Base-by-base conservation (phyloP, 1,140 invertebrate species). In the Apis mellifera region DNA sequence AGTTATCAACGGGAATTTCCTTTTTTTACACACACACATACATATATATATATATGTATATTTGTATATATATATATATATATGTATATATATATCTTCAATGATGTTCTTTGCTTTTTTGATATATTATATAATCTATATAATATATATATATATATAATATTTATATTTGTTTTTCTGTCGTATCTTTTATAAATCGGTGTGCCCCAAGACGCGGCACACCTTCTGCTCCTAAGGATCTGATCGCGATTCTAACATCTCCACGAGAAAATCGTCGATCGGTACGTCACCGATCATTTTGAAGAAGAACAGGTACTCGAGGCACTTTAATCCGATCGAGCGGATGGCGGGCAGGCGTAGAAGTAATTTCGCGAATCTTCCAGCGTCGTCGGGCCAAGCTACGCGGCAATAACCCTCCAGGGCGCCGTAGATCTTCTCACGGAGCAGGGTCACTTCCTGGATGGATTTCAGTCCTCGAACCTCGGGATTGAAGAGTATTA, bases 401-500 rank as follows among this genome's bases (percentile, higher is more conserved):
- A 96, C 95, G 86, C 97, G 96, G 84, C 97, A 98, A 94, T 99
- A 99, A 89, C 99, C 98, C 92, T 99, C 98, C 79, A 99, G 95
- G 52, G 98, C 97, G 21, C 97, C 97, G 92, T 99, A 99, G 26
- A 98, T 97, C 94, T 99, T 99, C 94, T 99, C 99, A 82, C 99
- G 95, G 55, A 99, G 94, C 62, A 96, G 93, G 91, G 99, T 98
- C 13, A 99, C 97, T 90, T 98, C 97, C 80, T 96, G 95, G 9
- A 96, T 95, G 64, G 96, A 97, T 90, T 97, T 97, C 81, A 99
- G 92, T 65, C 97, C 98, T 91, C 98, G 97, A 15, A 98, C 97
- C 94, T 99, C 99, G 96, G 98, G 98, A 95, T 99, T 99, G 92
- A 98, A 99, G 42, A 99, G 96, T 86, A 99, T 98, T 91, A 99